phyloP scores from a whole-genome alignment of 2,888 invertebrate genomes.

The Gibbula magus region DNA sequence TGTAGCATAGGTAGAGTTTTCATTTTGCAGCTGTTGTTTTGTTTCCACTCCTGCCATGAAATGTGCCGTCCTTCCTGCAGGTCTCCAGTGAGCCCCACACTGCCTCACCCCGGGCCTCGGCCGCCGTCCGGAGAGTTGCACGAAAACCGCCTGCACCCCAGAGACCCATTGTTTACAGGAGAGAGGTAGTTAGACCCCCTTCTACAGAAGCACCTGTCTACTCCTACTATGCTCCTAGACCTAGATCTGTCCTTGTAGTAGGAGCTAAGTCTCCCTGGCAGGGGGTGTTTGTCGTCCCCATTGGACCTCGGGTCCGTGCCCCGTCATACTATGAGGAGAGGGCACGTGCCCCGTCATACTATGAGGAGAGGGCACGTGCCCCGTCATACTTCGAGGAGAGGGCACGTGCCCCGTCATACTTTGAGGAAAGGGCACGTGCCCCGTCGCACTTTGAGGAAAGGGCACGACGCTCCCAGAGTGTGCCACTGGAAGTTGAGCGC shows the following conservation, averaged over 20 bases:
- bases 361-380: background rate
- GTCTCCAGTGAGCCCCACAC: slow-evolving; percentile 60
- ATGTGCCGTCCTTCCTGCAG: slow-evolving; percentile 42
- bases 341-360: background rate
- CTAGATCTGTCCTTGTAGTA: background rate
- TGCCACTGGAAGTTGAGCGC: background rate
- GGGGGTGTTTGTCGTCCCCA: background rate
- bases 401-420: background rate
- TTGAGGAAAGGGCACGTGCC: background rate
- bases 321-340: background rate
- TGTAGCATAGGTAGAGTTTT: slow-evolving; percentile 8
- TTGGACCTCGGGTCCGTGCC: background rate
- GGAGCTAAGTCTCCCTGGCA: background rate
- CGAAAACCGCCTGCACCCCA: slow-evolving; percentile 22
- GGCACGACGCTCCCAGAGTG: background rate
- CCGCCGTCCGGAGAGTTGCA: slow-evolving; percentile 57
- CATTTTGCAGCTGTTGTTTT: slow-evolving; percentile 16
- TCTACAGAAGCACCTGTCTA: background rate
- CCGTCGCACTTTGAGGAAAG: background rate
- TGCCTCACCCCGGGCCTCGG: slow-evolving; percentile 57
- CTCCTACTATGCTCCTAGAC: slow-evolving; percentile 4
- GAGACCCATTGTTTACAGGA: background rate
- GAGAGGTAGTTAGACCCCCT: slow-evolving; percentile 1
- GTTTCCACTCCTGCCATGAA: background rate
- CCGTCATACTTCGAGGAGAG: background rate